phyloP scores from a whole-genome alignment of 2,113 vertebrate genomes.

The Platycercus adscitus region DNA sequence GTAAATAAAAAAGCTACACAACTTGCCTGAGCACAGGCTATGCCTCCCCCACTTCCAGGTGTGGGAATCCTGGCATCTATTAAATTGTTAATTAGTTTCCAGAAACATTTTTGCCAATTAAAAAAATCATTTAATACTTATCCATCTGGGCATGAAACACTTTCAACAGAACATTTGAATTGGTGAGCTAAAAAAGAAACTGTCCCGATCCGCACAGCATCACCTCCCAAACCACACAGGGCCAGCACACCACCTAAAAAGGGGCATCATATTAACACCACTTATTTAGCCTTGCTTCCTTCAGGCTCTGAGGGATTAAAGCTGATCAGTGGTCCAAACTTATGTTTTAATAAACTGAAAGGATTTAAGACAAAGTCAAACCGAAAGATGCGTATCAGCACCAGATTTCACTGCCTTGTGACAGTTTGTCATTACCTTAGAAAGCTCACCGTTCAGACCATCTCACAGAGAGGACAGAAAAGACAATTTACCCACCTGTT shows the following conservation, averaged over 20 bases:
- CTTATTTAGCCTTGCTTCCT: neutral
- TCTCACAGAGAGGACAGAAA: neutral
- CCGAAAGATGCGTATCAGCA: neutral
- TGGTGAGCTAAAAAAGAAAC: neutral
- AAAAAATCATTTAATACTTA: conserved; percentile 52
- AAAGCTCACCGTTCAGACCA: neutral
- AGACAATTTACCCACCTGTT: neutral
- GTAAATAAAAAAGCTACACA: neutral
- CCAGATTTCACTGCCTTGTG: neutral
- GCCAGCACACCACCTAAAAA: neutral
- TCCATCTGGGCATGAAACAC: conserved; percentile 52
- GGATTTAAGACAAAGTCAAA: neutral
- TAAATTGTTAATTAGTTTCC: conserved; percentile 40
- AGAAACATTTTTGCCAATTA: conserved; percentile 50
- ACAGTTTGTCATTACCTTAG: neutral
- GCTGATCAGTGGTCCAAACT: neutral
- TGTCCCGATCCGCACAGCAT: rapidly evolving
- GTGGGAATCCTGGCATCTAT: neutral
- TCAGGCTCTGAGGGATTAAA: neutral
- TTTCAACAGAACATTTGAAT: neutral
- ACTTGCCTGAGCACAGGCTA: neutral
- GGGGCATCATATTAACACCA: neutral
- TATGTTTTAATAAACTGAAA: neutral
- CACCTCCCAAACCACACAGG: neutral
- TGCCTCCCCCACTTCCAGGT: neutral